A percentile compares a stretch with the other conserved stretches of the same genome.
Conservation (phyloP, 2,113 vertebrate genomes). For the Notothenia coriiceps region DNA sequence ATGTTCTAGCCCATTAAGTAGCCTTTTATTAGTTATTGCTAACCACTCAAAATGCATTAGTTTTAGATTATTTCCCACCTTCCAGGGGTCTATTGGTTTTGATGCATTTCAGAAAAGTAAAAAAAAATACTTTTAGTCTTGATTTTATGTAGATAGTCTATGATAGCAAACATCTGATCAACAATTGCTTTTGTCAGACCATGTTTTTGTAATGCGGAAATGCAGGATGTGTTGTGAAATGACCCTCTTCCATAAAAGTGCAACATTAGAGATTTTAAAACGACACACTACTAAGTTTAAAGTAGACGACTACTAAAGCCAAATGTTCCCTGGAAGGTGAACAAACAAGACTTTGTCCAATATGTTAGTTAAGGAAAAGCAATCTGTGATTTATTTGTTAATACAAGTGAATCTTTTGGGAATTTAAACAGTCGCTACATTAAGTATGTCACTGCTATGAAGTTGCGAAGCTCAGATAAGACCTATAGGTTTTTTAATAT, state of each 20-base stretch:
- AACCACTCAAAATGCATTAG: not conserved
- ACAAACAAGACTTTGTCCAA: not conserved
- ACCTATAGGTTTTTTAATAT: not conserved
- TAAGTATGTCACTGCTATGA: not conserved
- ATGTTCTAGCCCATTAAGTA: not conserved
- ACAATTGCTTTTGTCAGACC: not conserved
- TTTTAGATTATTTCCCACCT: not conserved
- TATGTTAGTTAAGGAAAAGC: not conserved
- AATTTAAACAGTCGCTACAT: not conserved
- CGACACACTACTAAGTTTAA: too few relatives aligned
- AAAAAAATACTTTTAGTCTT: not conserved
- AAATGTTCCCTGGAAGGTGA: not conserved
- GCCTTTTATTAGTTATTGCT: not conserved
- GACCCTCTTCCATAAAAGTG: not conserved
- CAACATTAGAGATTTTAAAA: not conserved
- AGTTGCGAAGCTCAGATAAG: not conserved
- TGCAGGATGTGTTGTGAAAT: constrained; percentile 5
- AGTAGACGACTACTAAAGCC: not conserved
- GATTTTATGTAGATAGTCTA: not conserved
- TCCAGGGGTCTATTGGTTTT: not conserved
- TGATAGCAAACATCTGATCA: not conserved
- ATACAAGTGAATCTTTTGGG: not conserved
- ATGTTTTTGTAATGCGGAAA: constrained; percentile 2
- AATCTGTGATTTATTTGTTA: not conserved
- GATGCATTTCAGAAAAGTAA: not conserved